phyloP scores from a whole-genome alignment of 2,888 invertebrate species.

The Pterobdella sp. region DNA sequence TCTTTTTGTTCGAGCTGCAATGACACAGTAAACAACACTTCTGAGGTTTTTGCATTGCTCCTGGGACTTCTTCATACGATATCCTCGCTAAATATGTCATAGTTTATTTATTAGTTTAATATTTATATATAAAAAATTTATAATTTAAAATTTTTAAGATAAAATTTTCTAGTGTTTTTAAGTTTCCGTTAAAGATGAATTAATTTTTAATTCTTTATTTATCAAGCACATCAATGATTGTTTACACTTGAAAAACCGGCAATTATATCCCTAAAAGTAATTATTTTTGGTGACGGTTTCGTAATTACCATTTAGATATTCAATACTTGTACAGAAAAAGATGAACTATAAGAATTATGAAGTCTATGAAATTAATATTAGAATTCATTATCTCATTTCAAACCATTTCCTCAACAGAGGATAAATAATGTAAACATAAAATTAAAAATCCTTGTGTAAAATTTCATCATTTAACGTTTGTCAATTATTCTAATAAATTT shows the following conservation, averaged over 20 bases:
- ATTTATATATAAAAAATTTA: too few relatives aligned
- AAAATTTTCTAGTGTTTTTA: too few relatives aligned
- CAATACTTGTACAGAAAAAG: neutral
- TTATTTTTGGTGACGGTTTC: too few relatives aligned
- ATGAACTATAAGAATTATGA: neutral
- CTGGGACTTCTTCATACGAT: neutral
- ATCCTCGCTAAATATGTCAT: too few relatives aligned
- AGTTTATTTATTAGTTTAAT: too few relatives aligned
- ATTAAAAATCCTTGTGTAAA: neutral
- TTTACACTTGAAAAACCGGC: too few relatives aligned
- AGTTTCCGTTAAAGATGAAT: too few relatives aligned
- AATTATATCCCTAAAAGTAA: too few relatives aligned
- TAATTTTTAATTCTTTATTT: too few relatives aligned
- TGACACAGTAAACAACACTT: constrained; percentile 19
- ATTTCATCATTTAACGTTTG: neutral
- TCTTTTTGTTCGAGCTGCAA: constrained; percentile 17
- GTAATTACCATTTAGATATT: neutral
- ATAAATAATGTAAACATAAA: neutral
- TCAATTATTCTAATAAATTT: constrained; percentile 10
- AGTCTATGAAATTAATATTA: neutral
- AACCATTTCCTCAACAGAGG: neutral
- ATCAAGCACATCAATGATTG: too few relatives aligned
- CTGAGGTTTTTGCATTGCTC: constrained; percentile 2
- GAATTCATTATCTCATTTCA: neutral
- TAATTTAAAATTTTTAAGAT: too few relatives aligned